A percentile compares a stretch with the other conserved stretches of the same genome.
phyloP scores from a whole-genome alignment of 2,113 vertebrate genomes.

The Polypterus senegalus region DNA sequence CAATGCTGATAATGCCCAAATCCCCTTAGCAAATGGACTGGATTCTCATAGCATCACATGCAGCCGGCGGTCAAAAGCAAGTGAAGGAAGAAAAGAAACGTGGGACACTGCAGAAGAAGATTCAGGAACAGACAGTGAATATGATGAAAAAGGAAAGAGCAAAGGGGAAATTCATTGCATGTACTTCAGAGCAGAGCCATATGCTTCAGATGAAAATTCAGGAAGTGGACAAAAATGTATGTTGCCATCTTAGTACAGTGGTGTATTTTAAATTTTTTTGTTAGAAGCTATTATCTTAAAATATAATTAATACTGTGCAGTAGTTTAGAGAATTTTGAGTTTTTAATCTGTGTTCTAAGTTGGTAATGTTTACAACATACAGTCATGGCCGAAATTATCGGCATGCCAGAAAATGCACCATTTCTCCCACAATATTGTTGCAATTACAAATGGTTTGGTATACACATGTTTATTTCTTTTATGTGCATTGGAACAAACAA shows the following conservation, averaged over 20 bases:
- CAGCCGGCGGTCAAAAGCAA: slow-evolving; percentile 90
- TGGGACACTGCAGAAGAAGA: slow-evolving; percentile 97
- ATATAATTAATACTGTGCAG: no score
- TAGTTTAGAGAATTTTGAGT: no score
- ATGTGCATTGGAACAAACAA: no score
- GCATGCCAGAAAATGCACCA: no score
- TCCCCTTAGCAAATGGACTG: slow-evolving; percentile 85
- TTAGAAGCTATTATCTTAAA: no score
- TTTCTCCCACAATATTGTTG: no score
- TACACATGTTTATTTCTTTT: no score
- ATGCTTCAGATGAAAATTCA: slow-evolving; percentile 57
- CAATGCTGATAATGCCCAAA: slow-evolving; percentile 76
- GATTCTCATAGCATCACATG: slow-evolving; percentile 95
- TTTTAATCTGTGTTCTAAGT: no score
- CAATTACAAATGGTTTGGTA: no score
- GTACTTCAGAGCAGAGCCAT: slow-evolving; percentile 82
- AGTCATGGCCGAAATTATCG: no score
- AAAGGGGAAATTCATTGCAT: slow-evolving; percentile 72
- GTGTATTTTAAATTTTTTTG: no score
- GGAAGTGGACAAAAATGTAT: slow-evolving; percentile 84
- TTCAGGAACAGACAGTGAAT: slow-evolving; percentile 94
- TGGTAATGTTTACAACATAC: no score
- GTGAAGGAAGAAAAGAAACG: slow-evolving; percentile 91
- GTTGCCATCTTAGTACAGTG: slow-evolving; percentile 14
- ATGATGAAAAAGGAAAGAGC: slow-evolving; percentile 90